Percentiles rank a stretch among this genome's conserved stretches.
Evolutionary conservation across 92 coral and sea anemone genomes (phyloP).

Genomic region (Porites lobata): DNA sequence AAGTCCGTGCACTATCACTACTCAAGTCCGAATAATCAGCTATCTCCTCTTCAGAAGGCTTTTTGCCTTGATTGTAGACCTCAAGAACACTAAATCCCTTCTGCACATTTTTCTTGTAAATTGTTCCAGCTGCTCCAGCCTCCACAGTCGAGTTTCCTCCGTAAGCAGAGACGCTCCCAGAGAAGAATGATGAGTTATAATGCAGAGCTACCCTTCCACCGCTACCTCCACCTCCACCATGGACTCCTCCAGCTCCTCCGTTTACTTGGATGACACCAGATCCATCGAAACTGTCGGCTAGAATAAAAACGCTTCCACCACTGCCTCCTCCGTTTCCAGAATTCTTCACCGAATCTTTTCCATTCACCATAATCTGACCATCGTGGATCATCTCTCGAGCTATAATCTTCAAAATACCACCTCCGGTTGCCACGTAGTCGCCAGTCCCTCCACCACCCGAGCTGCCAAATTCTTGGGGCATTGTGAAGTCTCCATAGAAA

Average conservation of each 20-base stretch:
- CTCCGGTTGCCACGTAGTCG: constrained; percentile 68
- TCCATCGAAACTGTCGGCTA: constrained; percentile 75
- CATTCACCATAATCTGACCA: constrained; percentile 81
- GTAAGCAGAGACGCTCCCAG: constrained; percentile 75
- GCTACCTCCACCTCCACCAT: constrained; percentile 97
- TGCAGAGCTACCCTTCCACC: constrained; percentile 95
- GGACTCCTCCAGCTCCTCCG: constrained; percentile 91
- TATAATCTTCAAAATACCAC: constrained; percentile 83
- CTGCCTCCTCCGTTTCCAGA: constrained; percentile 88
- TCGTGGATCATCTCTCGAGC: constrained; percentile 66
- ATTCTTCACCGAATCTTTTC: constrained; percentile 67
- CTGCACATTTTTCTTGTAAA: constrained; percentile 65
- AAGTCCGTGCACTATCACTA: constrained; percentile 93
- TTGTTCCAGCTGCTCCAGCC: constrained; percentile 98
- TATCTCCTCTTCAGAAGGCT: constrained; percentile 72
- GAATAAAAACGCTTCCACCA: constrained; percentile 91
- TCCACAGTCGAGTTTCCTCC: constrained; percentile 89
- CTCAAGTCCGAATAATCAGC: constrained; percentile 52
- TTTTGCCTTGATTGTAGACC: constrained; percentile 82
- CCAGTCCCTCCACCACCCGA: constrained; percentile 88
- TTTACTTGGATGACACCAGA: constrained; percentile 85
- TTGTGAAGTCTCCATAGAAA: constrained; percentile 85
- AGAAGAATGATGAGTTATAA: constrained; percentile 64
- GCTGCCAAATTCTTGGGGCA: constrained; percentile 89
- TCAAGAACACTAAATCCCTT: constrained; percentile 72